Percentiles rank a stretch among this genome's conserved stretches.
Conservation (phyloP, 2,113 vertebrate genomes). For the Odontophorus gujanensis region DNA sequence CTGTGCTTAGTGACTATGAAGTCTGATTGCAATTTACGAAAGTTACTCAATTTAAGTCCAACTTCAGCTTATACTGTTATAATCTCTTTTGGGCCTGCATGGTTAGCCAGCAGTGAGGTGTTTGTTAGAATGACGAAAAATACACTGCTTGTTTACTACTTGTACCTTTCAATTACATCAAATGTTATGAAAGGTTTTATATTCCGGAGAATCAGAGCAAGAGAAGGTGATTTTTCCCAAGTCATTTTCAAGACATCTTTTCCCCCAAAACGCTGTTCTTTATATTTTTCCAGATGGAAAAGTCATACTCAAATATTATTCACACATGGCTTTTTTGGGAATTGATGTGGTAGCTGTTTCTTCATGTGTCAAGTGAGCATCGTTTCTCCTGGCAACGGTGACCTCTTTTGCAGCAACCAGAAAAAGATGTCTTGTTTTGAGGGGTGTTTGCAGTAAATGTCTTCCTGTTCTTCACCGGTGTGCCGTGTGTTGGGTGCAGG, state of each 20-base stretch:
- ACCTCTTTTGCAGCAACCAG: neutral
- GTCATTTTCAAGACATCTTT: neutral
- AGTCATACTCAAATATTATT: neutral
- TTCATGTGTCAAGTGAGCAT: neutral
- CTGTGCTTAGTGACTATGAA: neutral
- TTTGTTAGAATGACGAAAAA: neutral
- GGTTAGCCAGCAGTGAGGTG: neutral
- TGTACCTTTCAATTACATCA: neutral
- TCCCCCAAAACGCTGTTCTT: neutral
- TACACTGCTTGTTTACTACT: neutral
- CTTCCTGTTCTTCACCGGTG: neutral
- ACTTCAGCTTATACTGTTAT: neutral
- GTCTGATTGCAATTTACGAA: neutral
- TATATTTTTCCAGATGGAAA: neutral
- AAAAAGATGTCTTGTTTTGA: neutral
- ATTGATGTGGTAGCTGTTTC: neutral
- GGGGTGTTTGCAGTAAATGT: neutral
- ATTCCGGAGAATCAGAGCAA: neutral
- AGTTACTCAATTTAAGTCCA: neutral
- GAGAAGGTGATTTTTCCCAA: neutral
- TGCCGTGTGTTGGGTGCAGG: fast-evolving
- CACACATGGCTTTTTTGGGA: neutral
- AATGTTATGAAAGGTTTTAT: neutral
- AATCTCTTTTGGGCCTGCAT: neutral
- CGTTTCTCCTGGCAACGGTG: neutral